Percentiles rank a stretch among this genome's conserved stretches.
Conservation (phyloP, 2,888 invertebrate species). For the Heteromyza rotundicornis region DNA sequence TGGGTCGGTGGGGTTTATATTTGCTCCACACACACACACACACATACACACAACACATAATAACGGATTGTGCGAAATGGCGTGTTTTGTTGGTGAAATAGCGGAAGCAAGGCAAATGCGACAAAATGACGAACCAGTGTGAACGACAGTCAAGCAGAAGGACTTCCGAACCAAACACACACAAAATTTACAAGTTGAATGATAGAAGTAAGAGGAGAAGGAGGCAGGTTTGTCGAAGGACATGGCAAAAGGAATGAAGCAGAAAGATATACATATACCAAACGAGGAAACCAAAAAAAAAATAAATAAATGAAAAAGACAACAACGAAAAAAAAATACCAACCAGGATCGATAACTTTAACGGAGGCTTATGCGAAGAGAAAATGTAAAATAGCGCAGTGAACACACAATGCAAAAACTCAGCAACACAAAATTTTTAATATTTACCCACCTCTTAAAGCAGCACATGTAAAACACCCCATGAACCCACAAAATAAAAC, state of each 20-base stretch:
- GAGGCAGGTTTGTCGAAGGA: no score
- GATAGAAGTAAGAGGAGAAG: not conserved
- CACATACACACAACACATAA: not conserved
- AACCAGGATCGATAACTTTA: not conserved
- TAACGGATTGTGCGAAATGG: not conserved
- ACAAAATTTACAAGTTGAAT: no score
- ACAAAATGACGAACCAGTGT: not conserved
- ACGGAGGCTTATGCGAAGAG: not conserved
- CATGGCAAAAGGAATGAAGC: not conserved
- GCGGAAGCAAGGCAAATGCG: not conserved
- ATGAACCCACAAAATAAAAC: not conserved
- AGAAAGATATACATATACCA: not conserved
- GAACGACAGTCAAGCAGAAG: not conserved
- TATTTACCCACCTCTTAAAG: not conserved
- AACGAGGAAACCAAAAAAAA: no score
- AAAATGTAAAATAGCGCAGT: slow-evolving; percentile 2
- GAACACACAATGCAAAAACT: not conserved
- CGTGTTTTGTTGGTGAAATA: not conserved
- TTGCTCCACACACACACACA: not conserved
- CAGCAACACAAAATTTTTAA: not conserved
- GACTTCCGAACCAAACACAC: not conserved
- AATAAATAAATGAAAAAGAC: not conserved
- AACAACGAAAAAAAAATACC: not conserved
- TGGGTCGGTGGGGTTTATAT: not conserved
- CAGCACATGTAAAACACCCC: no score